Evolutionary conservation across 1,140 invertebrate genomes (phyloP).

Genomic region (Sycobia sp.): DNA sequence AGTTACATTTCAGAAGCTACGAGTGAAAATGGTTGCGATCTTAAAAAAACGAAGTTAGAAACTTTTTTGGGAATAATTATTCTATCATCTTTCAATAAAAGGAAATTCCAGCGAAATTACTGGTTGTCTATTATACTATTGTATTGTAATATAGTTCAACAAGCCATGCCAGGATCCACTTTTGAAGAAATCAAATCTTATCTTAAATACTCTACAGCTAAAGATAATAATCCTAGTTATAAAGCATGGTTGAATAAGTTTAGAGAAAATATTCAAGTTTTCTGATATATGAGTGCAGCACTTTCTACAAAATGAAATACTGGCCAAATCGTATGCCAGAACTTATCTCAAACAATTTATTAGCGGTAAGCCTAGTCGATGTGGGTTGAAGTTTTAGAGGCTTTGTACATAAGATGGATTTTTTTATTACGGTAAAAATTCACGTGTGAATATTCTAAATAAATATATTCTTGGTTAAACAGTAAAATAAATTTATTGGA

Average conservation of each 20-base stretch:
- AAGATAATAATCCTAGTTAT: conserved; percentile 22
- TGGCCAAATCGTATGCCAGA: not conserved
- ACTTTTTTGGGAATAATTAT: too few relatives aligned
- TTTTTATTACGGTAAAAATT: conserved; percentile 17
- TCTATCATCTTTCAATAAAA: too few relatives aligned
- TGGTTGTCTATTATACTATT: not conserved
- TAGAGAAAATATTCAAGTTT: conserved; percentile 29
- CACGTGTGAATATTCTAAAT: too few relatives aligned
- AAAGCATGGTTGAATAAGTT: conserved; percentile 21
- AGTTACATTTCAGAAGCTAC: too few relatives aligned
- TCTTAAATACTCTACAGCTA: too few relatives aligned
- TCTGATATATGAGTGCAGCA: conserved; percentile 22
- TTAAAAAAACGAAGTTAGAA: too few relatives aligned
- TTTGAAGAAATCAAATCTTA: too few relatives aligned
- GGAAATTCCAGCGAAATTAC: too few relatives aligned
- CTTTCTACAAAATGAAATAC: conserved; percentile 1
- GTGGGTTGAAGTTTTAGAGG: conserved; percentile 52
- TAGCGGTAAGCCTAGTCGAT: conserved; percentile 49
- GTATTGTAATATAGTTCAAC: too few relatives aligned
- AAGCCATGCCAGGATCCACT: too few relatives aligned
- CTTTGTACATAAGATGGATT: conserved; percentile 14
- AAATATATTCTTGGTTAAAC: not conserved
- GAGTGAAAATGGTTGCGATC: too few relatives aligned
- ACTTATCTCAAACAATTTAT: conserved; percentile 52
- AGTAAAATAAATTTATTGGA: conserved; percentile 4